These are phyloP conservation scores for Cyanoliseus patagonus DNA, from an alignment of 2,113 vertebrate species.

Conservation along the genomic window DNA sequence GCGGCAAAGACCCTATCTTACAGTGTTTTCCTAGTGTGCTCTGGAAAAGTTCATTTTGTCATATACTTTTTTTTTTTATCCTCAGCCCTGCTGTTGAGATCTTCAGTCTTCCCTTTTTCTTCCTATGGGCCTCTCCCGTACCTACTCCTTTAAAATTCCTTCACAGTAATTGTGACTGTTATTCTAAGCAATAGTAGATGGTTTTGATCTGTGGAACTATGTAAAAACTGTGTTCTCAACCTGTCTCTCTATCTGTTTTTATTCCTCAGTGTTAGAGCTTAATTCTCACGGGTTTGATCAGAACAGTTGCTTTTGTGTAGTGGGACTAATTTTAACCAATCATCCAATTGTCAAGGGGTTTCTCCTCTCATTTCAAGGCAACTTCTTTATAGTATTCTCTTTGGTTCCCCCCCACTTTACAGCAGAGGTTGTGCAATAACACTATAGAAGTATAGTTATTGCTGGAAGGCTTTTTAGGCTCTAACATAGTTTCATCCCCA, in stretches of 20 bases:
- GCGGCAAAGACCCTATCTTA: neutral
- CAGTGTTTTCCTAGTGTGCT: neutral
- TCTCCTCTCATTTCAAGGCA: slow-evolving; percentile 21
- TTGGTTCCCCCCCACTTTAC: slow-evolving; percentile 9
- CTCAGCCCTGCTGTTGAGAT: neutral
- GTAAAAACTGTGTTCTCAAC: slow-evolving; percentile 55
- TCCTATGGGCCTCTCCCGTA: neutral
- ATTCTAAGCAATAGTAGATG: slow-evolving; percentile 34
- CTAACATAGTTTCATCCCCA: neutral
- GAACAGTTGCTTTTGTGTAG: slow-evolving; percentile 30
- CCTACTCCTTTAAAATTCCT: slow-evolving; percentile 38
- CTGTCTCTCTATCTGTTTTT: slow-evolving; percentile 37
- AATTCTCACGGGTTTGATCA: slow-evolving; percentile 50
- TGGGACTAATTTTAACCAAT: slow-evolving; percentile 57
- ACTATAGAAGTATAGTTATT: slow-evolving; percentile 1
- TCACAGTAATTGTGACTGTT: slow-evolving; percentile 33
- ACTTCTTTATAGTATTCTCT: slow-evolving; percentile 33
- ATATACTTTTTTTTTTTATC: neutral
- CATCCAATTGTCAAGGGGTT: slow-evolving; percentile 26
- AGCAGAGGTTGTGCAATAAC: slow-evolving; percentile 44
- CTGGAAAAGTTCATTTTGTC: slow-evolving; percentile 10
- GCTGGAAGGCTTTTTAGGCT: slow-evolving; percentile 42
- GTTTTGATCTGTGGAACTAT: slow-evolving; percentile 31
- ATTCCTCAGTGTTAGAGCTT: slow-evolving; percentile 17
- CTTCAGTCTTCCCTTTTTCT: neutral